phyloP scores from a whole-genome alignment of 2,113 vertebrate species.

The Reinhardtius hippoglossoides region DNA sequence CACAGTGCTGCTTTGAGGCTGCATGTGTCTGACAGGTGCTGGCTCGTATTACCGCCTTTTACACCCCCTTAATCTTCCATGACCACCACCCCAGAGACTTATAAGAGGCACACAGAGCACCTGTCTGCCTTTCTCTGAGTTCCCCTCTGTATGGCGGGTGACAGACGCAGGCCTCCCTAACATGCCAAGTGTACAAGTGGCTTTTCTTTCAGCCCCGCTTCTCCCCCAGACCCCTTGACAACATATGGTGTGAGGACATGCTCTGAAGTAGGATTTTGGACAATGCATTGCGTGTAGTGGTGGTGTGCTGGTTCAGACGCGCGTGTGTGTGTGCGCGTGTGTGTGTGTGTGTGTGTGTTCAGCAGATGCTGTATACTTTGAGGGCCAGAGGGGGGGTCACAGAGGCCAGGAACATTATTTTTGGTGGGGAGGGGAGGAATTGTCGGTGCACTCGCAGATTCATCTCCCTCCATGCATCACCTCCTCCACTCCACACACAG shows the following conservation, averaged over 20 bases:
- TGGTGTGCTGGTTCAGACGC: constrained; percentile 15
- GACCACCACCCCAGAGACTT: constrained; percentile 62
- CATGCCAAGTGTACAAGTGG: constrained; percentile 56
- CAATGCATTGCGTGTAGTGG: not conserved
- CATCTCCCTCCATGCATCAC: constrained; percentile 22
- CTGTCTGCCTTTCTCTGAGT: constrained; percentile 63
- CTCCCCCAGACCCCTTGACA: not conserved
- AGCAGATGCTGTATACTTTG: constrained; percentile 55
- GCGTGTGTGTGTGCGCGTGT: constrained; percentile 8
- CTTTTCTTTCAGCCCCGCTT: constrained; percentile 48
- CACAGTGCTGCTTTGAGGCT: constrained; percentile 42
- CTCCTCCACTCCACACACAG: not conserved
- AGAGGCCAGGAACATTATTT: constrained; percentile 50
- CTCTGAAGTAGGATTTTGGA: constrained; percentile 40
- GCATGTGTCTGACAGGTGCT: constrained; percentile 76
- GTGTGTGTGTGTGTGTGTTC: constrained; percentile 37
- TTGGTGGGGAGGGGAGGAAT: constrained; percentile 35
- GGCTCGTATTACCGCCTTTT: constrained; percentile 72
- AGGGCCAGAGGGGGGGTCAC: constrained; percentile 45
- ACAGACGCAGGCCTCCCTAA: constrained; percentile 62
- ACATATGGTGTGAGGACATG: constrained; percentile 61
- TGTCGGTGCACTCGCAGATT: constrained; percentile 29
- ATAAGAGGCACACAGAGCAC: constrained; percentile 54
- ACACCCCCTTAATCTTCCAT: constrained; percentile 71
- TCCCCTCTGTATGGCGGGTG: constrained; percentile 37